Conservation (phyloP, 1,140 invertebrate genomes). For the Drosophila virilis region DNA sequence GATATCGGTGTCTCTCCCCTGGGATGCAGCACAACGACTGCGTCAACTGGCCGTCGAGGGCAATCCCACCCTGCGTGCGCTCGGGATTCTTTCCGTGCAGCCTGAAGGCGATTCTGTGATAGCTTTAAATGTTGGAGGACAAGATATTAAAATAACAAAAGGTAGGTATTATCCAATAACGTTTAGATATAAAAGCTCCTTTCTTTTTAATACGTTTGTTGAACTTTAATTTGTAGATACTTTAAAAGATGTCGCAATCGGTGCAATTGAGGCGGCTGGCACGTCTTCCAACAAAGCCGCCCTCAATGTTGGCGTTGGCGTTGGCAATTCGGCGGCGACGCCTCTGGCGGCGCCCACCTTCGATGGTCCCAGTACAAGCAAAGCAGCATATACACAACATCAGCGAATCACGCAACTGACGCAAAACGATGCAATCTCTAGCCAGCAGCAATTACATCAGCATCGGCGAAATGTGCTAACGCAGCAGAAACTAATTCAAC, state of each 20-base stretch:
- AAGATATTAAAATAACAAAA: slow-evolving; percentile 90
- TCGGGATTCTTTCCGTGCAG: slow-evolving; percentile 98
- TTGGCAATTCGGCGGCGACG: slow-evolving; percentile 44
- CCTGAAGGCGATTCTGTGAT: slow-evolving; percentile 98
- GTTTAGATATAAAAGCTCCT: too few relatives aligned
- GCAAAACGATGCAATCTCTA: slow-evolving; percentile 70
- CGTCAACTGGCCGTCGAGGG: slow-evolving; percentile 95
- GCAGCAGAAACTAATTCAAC: slow-evolving; percentile 62
- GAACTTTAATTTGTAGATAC: slow-evolving; percentile 48
- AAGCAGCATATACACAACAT: slow-evolving; percentile 67
- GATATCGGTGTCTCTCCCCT: slow-evolving; percentile 97
- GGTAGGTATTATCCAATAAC: slow-evolving; percentile 68
- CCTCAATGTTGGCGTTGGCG: slow-evolving; percentile 30
- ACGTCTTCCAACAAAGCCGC: slow-evolving; percentile 71
- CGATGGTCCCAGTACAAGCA: slow-evolving; percentile 73
- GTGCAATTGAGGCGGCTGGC: slow-evolving; percentile 77
- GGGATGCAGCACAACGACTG: slow-evolving; percentile 95
- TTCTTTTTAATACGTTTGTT: too few relatives aligned
- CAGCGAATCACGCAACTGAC: slow-evolving; percentile 56
- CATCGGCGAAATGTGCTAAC: slow-evolving; percentile 58
- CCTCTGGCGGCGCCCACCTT: slow-evolving; percentile 53
- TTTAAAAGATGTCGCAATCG: slow-evolving; percentile 57
- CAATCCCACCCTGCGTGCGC: slow-evolving; percentile 92
- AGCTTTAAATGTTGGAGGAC: slow-evolving; percentile 91
- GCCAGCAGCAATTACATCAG: slow-evolving; percentile 51